phyloP scores from a whole-genome alignment of 2,888 invertebrate species.

The Norana najaformis region DNA sequence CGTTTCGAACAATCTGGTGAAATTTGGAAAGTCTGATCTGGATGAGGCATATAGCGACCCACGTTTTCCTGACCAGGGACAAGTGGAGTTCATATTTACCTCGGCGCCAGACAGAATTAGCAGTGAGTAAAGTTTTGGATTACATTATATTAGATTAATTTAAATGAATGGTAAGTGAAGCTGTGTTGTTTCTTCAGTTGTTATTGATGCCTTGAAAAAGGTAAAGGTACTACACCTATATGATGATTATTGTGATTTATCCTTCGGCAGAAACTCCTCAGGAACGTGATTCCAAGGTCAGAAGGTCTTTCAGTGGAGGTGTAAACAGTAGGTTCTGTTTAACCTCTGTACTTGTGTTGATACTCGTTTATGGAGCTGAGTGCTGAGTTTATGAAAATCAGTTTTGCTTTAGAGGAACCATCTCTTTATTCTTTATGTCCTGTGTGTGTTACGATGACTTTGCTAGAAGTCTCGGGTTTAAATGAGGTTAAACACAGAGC shows the following conservation, averaged over 20 bases:
- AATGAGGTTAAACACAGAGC: too few relatives aligned
- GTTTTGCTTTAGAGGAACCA: neutral
- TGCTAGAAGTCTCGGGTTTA: too few relatives aligned
- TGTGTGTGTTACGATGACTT: neutral
- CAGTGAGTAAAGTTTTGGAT: slow-evolving; percentile 8
- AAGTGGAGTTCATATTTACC: slow-evolving; percentile 82
- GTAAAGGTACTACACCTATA: neutral
- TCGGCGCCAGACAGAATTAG: slow-evolving; percentile 53
- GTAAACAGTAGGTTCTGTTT: neutral
- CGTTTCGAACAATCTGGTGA: slow-evolving; percentile 79
- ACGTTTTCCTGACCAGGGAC: slow-evolving; percentile 80
- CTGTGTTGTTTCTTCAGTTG: too few relatives aligned
- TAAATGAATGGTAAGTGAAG: neutral
- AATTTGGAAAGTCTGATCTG: slow-evolving; percentile 82
- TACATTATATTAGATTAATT: neutral
- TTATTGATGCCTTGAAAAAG: too few relatives aligned
- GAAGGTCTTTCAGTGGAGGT: neutral
- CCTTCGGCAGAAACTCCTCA: neutral
- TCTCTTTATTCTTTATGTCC: neutral
- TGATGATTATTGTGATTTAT: neutral
- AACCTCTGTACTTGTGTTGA: neutral
- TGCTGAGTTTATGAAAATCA: neutral
- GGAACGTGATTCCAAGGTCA: neutral
- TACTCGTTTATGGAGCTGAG: neutral
- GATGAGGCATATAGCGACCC: slow-evolving; percentile 79